Evolutionary conservation across 2,888 invertebrate genomes (phyloP), one percentile per base, ranked within the genome.

Genomic region (Geotrupes spiniger): DNA sequence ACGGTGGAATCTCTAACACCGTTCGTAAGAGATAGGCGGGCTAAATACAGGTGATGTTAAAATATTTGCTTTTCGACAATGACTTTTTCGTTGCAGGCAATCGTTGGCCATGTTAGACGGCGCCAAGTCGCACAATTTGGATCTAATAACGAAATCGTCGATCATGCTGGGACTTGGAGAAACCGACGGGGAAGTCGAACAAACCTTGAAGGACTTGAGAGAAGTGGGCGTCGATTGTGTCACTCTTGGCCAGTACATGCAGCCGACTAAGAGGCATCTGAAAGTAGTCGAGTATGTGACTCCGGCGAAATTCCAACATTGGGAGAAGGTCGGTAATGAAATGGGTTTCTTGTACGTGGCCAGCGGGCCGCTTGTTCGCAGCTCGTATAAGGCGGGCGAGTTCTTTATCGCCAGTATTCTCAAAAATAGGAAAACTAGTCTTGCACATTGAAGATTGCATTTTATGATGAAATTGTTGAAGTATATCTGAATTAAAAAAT

Each of bases 191-290:
- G 88, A 96, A 77, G 81, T 98, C 4, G 80, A 87, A 63, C 85
- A 87, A 72, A 91, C 95, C 1, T 79, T 98, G 81, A 81, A 81
- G 75, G 96, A 97, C 76, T 76, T 97, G 37, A 81, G 88, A 46
- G 73, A 75, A 16, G 83, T 78, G 1, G 89, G 86, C 26, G 98
- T 99, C 0, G 98, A 98, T 73, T 97, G 97, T 69, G 73, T 99
- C 0, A 99, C 99, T 0, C 76, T 99, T 3, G 99, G 99, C 0
- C 99, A 99, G 68, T 99, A 99, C 74, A 99, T 99, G 97, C 99
- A 99, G 71, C 99, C 99, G 0, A 99, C 98, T 0, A 97, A 94
- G 66, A 80, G 89, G 5, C 99, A 99, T 72, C 77, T 99, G 16
- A 92, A 91, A 76, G 89, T 96, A 0, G 85, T 86, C 33, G 98